These are phyloP conservation scores for Pipistrellus nathusii DNA, from an alignment of 2,797 vertebrate genomes.

Conservation along the genomic window DNA sequence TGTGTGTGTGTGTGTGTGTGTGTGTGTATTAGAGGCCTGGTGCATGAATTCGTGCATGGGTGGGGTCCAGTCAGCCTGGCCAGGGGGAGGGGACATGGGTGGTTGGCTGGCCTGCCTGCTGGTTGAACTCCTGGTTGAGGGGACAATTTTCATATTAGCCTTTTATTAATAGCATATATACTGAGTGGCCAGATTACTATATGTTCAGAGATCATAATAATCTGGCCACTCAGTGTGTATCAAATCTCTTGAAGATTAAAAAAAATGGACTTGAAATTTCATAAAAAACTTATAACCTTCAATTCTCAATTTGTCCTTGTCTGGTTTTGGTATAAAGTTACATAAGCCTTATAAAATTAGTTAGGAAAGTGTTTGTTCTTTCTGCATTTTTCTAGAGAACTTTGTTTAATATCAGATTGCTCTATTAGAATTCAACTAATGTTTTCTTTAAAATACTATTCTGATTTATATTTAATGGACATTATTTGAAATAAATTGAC, in stretches of 20 bases:
- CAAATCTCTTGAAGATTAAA: background rate
- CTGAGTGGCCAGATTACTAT: too few species aligned
- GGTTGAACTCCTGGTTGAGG: too few species aligned
- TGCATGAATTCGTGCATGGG: too few species aligned
- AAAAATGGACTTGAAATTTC: background rate
- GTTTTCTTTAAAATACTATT: constrained; percentile 11
- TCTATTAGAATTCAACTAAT: background rate
- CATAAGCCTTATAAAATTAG: background rate
- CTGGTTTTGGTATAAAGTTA: background rate
- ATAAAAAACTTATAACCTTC: background rate
- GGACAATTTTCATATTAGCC: too few species aligned
- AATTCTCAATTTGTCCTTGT: background rate
- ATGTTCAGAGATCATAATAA: too few species aligned
- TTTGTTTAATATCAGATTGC: background rate
- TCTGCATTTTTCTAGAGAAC: background rate
- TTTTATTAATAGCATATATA: too few species aligned
- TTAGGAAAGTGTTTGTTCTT: background rate
- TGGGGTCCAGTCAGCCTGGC: too few species aligned
- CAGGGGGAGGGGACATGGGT: too few species aligned
- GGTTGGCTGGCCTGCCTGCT: too few species aligned
- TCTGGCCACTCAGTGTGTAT: too few species aligned
- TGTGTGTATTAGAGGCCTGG: too few species aligned
- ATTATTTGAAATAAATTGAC: background rate
- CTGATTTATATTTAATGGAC: background rate
- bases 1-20: too few species aligned